phyloP scores from a whole-genome alignment of 2,113 vertebrate species.

The Rhombomys opimus region DNA sequence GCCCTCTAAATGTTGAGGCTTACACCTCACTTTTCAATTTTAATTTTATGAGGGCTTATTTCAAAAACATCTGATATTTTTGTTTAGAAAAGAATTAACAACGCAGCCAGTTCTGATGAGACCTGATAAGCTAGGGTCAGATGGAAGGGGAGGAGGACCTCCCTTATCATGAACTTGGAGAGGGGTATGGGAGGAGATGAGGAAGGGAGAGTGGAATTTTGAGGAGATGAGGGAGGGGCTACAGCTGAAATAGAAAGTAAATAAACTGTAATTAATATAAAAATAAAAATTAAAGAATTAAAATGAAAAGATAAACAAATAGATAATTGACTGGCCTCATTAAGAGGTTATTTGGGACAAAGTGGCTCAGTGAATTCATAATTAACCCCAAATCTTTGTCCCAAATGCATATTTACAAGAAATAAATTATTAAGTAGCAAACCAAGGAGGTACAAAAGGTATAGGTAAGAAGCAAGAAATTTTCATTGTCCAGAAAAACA shows the following conservation, averaged over 20 bases:
- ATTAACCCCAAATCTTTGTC: background rate
- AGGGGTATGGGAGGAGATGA: no score
- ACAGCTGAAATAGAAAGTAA: no score
- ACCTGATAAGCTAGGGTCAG: no score
- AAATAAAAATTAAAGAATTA: background rate
- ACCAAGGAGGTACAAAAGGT: background rate
- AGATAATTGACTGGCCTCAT: background rate
- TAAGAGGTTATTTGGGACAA: background rate
- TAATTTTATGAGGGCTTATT: background rate
- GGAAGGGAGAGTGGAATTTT: no score
- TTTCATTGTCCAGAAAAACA: background rate
- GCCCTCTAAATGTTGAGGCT: background rate
- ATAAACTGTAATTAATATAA: no score
- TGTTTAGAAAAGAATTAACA: background rate
- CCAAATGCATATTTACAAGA: background rate
- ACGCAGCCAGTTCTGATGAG: no score
- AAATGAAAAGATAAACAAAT: background rate
- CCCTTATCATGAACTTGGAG: no score
- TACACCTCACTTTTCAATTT: background rate
- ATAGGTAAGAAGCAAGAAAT: background rate
- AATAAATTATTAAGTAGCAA: slow-evolving; percentile 13
- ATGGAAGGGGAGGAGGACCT: no score
- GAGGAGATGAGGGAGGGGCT: no score
- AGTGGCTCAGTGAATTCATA: background rate
- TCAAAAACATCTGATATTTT: slow-evolving; percentile 12